A percentile compares a stretch with the other conserved stretches of the same genome.
phyloP scores from a whole-genome alignment of 2,113 vertebrate genomes.

The Psittacula cyanocephala region DNA sequence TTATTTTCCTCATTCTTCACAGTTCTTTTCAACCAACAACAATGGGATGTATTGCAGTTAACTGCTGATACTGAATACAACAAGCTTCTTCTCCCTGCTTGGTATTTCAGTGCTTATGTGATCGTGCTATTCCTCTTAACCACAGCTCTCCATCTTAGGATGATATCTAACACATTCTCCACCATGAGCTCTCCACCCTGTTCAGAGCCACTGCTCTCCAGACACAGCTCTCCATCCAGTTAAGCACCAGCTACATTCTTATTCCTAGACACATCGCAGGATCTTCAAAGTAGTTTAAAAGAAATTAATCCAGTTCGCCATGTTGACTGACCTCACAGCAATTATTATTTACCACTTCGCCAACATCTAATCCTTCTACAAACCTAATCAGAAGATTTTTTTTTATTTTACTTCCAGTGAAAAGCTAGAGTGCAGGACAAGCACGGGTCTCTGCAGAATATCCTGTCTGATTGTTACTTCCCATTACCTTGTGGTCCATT shows the following conservation, averaged over 20 bases:
- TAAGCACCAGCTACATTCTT: background rate
- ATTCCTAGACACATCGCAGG: background rate
- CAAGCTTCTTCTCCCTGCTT: background rate
- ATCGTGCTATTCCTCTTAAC: background rate
- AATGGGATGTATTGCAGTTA: background rate
- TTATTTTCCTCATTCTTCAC: background rate
- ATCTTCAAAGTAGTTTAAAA: background rate
- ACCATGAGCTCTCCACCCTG: rapidly evolving
- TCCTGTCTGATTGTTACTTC: background rate
- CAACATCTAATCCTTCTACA: background rate
- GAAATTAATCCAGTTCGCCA: background rate
- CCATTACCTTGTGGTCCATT: background rate
- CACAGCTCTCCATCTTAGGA: background rate
- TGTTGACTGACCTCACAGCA: rapidly evolving
- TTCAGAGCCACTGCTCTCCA: background rate
- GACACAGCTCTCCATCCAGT: background rate
- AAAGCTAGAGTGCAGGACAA: background rate
- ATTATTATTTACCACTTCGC: background rate
- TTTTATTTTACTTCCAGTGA: background rate
- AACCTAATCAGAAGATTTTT: background rate
- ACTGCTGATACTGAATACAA: background rate
- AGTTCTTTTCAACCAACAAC: background rate
- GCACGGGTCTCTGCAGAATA: background rate
- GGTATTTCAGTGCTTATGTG: background rate
- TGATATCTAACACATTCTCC: background rate